Evolutionary conservation across 2,797 vertebrate species (phyloP).

Genomic region (Mastacembelus armatus): DNA sequence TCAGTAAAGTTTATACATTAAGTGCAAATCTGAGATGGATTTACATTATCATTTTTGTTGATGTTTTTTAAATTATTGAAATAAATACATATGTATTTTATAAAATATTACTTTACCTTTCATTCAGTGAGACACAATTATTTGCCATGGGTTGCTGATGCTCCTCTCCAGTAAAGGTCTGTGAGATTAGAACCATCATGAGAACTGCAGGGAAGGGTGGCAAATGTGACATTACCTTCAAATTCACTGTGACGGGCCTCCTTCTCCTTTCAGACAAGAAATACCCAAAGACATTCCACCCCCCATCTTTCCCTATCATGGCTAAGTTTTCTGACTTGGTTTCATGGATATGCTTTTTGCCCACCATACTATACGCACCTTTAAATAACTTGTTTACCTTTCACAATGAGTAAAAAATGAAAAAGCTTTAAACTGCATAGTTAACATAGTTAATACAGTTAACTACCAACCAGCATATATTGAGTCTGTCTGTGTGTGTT

Average conservation of each 20-base stretch:
- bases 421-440: not conserved
- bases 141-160: too few species aligned
- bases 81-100: too few species aligned
- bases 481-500: conserved; percentile 56
- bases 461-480: conserved; percentile 30
- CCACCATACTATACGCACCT: not conserved
- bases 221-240: conserved; percentile 59
- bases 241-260: conserved; percentile 75
- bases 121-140: too few species aligned
- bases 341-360: conserved; percentile 36
- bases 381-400: not conserved
- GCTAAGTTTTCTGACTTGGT: conserved; percentile 74
- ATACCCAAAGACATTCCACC: conserved; percentile 65
- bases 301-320: conserved; percentile 54
- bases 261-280: conserved; percentile 62
- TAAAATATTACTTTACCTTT: too few species aligned
- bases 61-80: too few species aligned
- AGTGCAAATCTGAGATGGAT: too few species aligned
- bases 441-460: conserved; percentile 23
- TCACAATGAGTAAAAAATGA: not conserved
- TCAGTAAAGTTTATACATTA: too few species aligned
- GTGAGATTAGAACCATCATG: conserved; percentile 19
- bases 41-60: too few species aligned
- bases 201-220: conserved; percentile 48
- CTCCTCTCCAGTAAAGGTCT: too few species aligned